Percentiles rank a stretch among this genome's conserved stretches.
phyloP scores from a whole-genome alignment of 92 coral and sea anemone genomes.

The Pocillopora meandrina region DNA sequence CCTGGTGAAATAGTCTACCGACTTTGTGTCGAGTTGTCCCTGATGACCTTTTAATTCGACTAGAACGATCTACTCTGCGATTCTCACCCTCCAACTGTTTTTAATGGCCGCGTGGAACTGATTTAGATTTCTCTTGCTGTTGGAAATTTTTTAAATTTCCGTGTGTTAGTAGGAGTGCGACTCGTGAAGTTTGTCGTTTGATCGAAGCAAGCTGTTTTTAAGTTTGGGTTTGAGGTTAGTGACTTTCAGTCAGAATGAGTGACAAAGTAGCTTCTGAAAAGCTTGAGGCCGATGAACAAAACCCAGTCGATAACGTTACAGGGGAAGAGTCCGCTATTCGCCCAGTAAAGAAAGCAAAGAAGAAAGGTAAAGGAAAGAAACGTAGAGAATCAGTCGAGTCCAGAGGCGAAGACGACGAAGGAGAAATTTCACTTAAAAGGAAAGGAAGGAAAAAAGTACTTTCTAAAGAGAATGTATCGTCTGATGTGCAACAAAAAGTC shows the following conservation, averaged over 20 bases:
- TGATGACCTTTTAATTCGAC: not conserved
- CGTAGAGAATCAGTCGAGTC: conserved; percentile 21
- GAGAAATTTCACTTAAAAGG: conserved; percentile 32
- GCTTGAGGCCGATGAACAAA: conserved; percentile 1
- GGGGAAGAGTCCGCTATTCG: conserved; percentile 8
- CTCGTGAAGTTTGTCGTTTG: not conserved
- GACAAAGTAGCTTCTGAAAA: conserved; percentile 10
- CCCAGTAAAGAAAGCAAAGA: conserved; percentile 34
- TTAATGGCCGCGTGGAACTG: not conserved
- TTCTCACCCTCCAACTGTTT: not conserved
- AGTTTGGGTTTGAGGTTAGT: conserved; percentile 12
- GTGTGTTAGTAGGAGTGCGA: not conserved
- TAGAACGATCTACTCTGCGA: not conserved
- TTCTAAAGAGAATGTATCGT: not conserved
- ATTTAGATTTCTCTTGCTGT: not conserved
- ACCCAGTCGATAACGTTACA: not conserved
- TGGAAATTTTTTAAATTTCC: not conserved
- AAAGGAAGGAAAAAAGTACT: conserved; percentile 41
- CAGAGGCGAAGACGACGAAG: not conserved
- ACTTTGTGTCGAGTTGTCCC: not conserved
- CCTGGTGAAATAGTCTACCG: not conserved
- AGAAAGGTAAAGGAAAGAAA: conserved; percentile 28
- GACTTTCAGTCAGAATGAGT: conserved; percentile 14
- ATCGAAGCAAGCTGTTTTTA: conserved; percentile 5
- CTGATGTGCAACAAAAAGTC: conserved; percentile 11